Evolutionary conservation across 2,797 vertebrate genomes (phyloP).

Genomic region (Phoebastria nigripes): DNA sequence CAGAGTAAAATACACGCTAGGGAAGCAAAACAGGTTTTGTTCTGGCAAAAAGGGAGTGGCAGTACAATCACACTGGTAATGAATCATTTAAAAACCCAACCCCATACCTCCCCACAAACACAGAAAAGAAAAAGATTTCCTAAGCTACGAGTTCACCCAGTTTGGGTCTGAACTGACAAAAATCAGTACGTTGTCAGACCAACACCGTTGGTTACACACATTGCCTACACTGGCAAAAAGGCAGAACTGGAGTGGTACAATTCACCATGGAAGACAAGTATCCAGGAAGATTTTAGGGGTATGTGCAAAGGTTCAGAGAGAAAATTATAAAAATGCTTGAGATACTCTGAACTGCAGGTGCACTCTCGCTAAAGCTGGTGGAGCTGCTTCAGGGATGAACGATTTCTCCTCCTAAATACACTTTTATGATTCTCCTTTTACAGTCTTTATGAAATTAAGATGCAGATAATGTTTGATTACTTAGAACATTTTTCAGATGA

Average conservation of each 20-base stretch:
- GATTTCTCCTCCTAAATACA: neutral
- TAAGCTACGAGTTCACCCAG: neutral
- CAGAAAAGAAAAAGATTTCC: neutral
- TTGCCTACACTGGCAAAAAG: neutral
- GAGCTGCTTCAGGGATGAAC: neutral
- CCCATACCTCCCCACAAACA: neutral
- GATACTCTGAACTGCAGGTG: neutral
- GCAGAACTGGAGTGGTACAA: neutral
- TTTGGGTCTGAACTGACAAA: neutral
- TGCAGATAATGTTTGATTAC: neutral
- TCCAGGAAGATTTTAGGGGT: neutral
- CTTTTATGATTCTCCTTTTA: neutral
- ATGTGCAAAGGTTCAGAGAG: neutral
- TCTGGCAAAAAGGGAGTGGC: conserved; percentile 25
- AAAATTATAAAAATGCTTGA: neutral
- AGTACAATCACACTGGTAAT: neutral
- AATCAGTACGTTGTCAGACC: neutral
- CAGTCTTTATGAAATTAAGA: neutral
- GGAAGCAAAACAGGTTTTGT: conserved; percentile 29
- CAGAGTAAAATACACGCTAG: neutral
- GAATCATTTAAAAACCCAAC: neutral
- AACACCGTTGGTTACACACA: neutral
- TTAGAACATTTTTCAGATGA: neutral
- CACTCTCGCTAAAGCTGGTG: neutral
- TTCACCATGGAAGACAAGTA: rapidly evolving